A percentile compares a stretch with the other conserved stretches of the same genome.
Evolutionary conservation across 2,113 vertebrate genomes (phyloP).

Genomic region (Pluvianellus socialis): DNA sequence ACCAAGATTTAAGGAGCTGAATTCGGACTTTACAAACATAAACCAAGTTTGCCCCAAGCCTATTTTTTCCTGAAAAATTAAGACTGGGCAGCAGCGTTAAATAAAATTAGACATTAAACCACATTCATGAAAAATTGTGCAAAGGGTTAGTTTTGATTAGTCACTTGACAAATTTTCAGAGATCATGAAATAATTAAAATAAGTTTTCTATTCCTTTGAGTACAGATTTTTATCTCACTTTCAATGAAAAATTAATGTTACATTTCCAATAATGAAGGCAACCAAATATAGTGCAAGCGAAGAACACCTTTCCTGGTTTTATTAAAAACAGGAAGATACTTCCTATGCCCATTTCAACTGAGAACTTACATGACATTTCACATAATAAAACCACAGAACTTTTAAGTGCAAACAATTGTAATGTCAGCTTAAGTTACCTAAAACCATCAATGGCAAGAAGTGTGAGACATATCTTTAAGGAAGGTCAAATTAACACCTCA

Average conservation of each 20-base stretch:
- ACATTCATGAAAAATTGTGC: not conserved
- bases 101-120: not conserved
- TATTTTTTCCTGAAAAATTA: not conserved
- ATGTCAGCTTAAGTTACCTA: not conserved
- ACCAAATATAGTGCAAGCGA: not conserved
- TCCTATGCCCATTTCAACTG: not conserved
- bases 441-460: not conserved
- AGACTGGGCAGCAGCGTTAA: not conserved
- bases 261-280: not conserved
- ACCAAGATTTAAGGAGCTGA: not conserved
- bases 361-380: not conserved
- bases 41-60: not conserved
- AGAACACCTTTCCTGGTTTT: rapidly evolving
- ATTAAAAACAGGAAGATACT: not conserved
- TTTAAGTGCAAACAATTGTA: not conserved
- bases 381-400: not conserved
- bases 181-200: not conserved
- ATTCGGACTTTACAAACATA: not conserved
- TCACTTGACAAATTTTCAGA: not conserved
- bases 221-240: not conserved
- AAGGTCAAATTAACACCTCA: not conserved
- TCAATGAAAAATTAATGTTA: not conserved
- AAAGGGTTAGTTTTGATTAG: not conserved
- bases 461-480: not conserved
- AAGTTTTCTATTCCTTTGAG: not conserved